Evolutionary conservation across 2,113 vertebrate species (phyloP).

Genomic region (Centropristis striata): DNA sequence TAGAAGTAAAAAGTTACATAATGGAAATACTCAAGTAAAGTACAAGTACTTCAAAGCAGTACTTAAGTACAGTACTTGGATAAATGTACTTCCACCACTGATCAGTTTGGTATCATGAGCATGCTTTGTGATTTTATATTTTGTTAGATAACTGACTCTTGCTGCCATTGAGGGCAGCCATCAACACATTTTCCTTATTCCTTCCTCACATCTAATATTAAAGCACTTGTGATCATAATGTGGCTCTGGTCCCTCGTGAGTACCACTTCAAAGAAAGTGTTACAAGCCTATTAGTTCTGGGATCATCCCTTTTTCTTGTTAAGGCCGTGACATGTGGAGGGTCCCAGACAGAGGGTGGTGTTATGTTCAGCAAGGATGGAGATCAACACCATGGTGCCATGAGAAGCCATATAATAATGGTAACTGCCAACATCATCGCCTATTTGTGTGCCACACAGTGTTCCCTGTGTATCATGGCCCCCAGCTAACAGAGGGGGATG

Average conservation of each 20-base stretch:
- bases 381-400: neutral
- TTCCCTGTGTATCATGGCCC: constrained; percentile 35
- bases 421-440: constrained; percentile 19
- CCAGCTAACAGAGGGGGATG: constrained; percentile 9
- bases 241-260: constrained; percentile 17
- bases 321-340: neutral
- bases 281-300: constrained; percentile 7
- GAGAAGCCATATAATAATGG: constrained; percentile 11
- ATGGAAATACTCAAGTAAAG: too few species aligned
- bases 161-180: neutral
- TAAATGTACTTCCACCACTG: too few species aligned
- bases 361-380: neutral
- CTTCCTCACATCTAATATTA: constrained; percentile 17
- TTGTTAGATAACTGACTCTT: neutral
- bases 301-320: neutral
- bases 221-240: neutral
- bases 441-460: constrained; percentile 21
- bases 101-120: neutral
- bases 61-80: too few species aligned
- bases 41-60: too few species aligned
- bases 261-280: constrained; percentile 18
- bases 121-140: neutral
- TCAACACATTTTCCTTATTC: neutral
- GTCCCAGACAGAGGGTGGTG: constrained; percentile 14
- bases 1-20: too few species aligned